Percentiles rank a stretch among this genome's conserved stretches.
Evolutionary conservation across 2,113 vertebrate species (phyloP).

Genomic region (zebrafish (Danio rerio)): GRCz12tu NC_133185.1:32569001-32569500

Average conservation of each 20-base stretch:
- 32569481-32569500: not conserved
- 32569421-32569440: conserved; percentile 9
- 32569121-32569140: not conserved
- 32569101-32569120: conserved; percentile 24
- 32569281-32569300: conserved; percentile 38
- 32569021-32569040: not conserved
- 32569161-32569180: conserved; percentile 57
- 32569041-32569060: not conserved
- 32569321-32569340: conserved; percentile 33
- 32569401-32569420: not conserved
- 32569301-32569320: conserved; percentile 45
- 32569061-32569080: not conserved
- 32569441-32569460: conserved; percentile 19
- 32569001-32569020: not conserved
- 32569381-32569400: not conserved
- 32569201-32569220: conserved; percentile 33
- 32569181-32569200: conserved; percentile 16
- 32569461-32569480: not conserved
- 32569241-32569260: conserved; percentile 33
- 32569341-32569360: not conserved
- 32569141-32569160: conserved; percentile 28
- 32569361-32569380: not conserved
- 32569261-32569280: conserved; percentile 37
- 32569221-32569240: conserved; percentile 45
- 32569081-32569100: conserved; percentile 17